Conservation (phyloP, 2,797 vertebrate genomes). For the Squalus acanthias region DNA sequence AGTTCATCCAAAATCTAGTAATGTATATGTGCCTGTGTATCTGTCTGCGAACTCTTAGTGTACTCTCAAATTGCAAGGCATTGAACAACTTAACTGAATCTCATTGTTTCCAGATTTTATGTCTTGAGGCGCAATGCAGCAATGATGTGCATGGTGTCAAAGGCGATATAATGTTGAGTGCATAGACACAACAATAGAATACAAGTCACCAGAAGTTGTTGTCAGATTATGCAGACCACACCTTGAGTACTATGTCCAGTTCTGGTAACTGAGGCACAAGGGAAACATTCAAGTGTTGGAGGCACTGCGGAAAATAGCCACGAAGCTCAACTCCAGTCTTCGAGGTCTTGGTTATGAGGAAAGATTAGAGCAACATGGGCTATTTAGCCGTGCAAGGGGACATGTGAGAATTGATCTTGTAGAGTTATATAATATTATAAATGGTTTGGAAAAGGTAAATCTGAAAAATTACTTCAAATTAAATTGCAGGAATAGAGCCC, state of each 20-base stretch:
- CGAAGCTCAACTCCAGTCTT: not conserved
- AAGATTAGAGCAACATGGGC: not conserved
- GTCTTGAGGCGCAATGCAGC: not conserved
- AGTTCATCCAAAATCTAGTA: not conserved
- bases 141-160: not conserved
- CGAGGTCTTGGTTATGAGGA: not conserved
- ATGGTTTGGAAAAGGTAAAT: not conserved
- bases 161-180: not conserved
- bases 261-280: not conserved
- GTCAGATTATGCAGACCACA: not conserved
- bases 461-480: not conserved
- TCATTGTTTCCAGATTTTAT: constrained; percentile 32
- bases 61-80: not conserved
- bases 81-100: not conserved
- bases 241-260: too few relatives aligned
- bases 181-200: constrained; percentile 15
- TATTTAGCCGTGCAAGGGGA: not conserved
- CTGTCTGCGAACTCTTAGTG: not conserved
- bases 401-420: not conserved
- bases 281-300: not conserved
- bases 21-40: not conserved
- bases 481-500: not conserved
- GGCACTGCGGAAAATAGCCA: not conserved
- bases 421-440: not conserved
- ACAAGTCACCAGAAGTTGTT: not conserved